Percentiles rank a stretch among this genome's conserved stretches.
phyloP scores from a whole-genome alignment of 2,888 invertebrate genomes.

The Podabrus alpinus region DNA sequence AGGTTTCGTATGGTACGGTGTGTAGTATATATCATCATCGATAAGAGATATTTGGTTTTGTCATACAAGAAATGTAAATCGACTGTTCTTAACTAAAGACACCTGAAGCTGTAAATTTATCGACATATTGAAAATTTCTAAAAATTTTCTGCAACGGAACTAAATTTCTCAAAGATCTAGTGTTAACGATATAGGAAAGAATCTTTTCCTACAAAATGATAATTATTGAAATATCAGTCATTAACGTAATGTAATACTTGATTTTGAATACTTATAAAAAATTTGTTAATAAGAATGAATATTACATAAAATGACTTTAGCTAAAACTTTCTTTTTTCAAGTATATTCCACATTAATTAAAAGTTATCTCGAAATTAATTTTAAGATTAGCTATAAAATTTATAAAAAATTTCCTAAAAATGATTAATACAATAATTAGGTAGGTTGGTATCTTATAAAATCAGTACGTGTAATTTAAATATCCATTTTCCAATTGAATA shows the following conservation, averaged over 20 bases:
- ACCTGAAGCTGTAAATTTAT: neutral
- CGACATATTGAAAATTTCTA: neutral
- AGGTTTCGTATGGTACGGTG: neutral
- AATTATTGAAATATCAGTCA: neutral
- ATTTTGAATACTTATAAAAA: too few relatives aligned
- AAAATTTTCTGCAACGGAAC: neutral
- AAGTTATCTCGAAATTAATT: neutral
- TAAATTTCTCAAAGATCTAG: neutral
- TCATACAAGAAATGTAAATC: neutral
- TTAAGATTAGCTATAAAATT: neutral
- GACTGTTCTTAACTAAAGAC: neutral
- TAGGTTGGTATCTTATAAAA: neutral
- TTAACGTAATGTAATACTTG: too few relatives aligned
- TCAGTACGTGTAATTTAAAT: neutral
- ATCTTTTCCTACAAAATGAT: neutral
- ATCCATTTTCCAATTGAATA: neutral
- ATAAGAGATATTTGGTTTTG: neutral
- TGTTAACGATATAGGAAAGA: neutral
- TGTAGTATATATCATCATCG: neutral
- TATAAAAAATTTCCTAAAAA: neutral
- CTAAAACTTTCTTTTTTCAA: neutral
- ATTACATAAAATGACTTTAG: neutral
- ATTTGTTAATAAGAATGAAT: neutral
- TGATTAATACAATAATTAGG: neutral
- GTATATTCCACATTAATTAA: neutral